A percentile compares a stretch with the other conserved stretches of the same genome.
Evolutionary conservation across 92 coral and sea anemone species (phyloP).

Genomic region (Epizoanthus illoricatus): DNA sequence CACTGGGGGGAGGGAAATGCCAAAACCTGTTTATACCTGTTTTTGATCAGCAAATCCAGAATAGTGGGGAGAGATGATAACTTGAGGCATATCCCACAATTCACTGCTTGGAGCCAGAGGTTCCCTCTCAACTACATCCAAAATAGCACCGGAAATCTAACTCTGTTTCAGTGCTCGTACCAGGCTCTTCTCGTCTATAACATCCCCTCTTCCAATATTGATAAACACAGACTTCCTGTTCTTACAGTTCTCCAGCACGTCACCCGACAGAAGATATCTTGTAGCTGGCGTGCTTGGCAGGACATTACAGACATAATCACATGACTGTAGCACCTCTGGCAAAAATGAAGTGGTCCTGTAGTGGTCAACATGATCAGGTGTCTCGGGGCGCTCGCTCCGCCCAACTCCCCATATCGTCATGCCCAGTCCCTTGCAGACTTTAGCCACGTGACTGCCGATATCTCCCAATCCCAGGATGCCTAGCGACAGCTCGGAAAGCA

Average conservation of each 20-base stretch:
- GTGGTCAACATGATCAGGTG: conserved; percentile 68
- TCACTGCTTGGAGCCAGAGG: conserved; percentile 79
- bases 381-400: conserved; percentile 44
- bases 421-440: conserved; percentile 76
- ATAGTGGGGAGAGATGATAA: conserved; percentile 82
- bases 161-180: conserved; percentile 68
- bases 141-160: conserved; percentile 88
- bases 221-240: conserved; percentile 70
- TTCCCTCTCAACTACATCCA: conserved; percentile 86
- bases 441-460: conserved; percentile 79
- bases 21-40: conserved; percentile 63
- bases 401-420: conserved; percentile 88
- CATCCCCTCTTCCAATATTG: conserved; percentile 90
- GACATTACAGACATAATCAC: conserved; percentile 85
- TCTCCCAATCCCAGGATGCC: conserved; percentile 91
- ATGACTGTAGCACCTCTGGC: conserved; percentile 65
- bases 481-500: conserved; percentile 55
- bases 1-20: too few relatives aligned
- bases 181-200: conserved; percentile 73
- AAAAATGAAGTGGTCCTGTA: conserved; percentile 58
- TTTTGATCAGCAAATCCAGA: conserved; percentile 52
- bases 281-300: conserved; percentile 89
- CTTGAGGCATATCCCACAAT: conserved; percentile 85
- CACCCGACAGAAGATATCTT: conserved; percentile 71
- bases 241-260: conserved; percentile 68